Conservation (phyloP, 2,113 vertebrate species). For the Damaliscus lunatus region DNA sequence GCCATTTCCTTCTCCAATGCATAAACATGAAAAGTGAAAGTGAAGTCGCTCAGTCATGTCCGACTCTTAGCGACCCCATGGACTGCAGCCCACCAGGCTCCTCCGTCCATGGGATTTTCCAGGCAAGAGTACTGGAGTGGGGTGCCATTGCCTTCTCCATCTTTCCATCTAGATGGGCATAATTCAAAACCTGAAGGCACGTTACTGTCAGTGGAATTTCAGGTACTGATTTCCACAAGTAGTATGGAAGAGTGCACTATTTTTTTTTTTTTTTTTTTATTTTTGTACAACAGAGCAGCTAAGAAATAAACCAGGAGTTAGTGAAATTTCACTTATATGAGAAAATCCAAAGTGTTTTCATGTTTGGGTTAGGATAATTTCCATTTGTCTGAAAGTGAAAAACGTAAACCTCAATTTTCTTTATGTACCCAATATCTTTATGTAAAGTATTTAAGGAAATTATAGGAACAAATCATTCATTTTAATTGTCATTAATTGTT, state of each 20-base stretch:
- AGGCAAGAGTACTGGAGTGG: too few species aligned
- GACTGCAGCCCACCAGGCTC: too few species aligned
- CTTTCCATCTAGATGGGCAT: not conserved
- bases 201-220: not conserved
- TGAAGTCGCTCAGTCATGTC: too few species aligned
- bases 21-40: too few species aligned
- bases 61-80: too few species aligned
- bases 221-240: not conserved
- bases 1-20: too few species aligned
- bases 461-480: not conserved
- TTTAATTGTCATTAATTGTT: conserved; percentile 13
- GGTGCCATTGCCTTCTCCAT: not conserved
- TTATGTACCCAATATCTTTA: not conserved
- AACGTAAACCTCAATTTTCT: not conserved
- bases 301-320: not conserved
- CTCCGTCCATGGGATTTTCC: too few species aligned
- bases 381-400: conserved; percentile 26
- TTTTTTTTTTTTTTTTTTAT: not conserved
- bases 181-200: not conserved
- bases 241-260: not conserved
- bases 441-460: not conserved
- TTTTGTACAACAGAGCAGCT: not conserved
- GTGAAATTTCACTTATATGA: not conserved
- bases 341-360: conserved; percentile 9
- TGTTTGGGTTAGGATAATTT: not conserved